Evolutionary conservation across 2,113 vertebrate genomes (phyloP).

Genomic region (Barbus barbus): DNA sequence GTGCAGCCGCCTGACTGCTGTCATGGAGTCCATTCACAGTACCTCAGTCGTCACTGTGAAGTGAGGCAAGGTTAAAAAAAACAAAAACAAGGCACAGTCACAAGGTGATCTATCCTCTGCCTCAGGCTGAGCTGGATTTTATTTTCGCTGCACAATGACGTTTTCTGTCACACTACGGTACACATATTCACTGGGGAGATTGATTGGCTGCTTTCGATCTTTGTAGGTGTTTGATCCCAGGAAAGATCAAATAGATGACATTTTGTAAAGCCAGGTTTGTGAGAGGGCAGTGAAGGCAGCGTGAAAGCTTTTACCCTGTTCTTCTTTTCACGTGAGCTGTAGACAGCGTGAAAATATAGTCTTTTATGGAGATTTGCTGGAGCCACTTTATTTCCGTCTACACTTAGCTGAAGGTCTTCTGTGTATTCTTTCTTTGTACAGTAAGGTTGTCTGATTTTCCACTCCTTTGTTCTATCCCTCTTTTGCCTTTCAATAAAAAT

Average conservation of each 20-base stretch:
- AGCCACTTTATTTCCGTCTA: constrained; percentile 31
- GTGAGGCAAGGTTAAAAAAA: constrained; percentile 56
- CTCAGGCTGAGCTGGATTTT: constrained; percentile 47
- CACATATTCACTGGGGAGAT: constrained; percentile 27
- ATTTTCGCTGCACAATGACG: constrained; percentile 55
- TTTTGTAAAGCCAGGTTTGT: constrained; percentile 41
- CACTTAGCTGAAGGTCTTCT: constrained; percentile 18
- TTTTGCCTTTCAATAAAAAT: constrained; percentile 66
- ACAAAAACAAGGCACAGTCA: neutral
- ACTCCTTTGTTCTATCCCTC: constrained; percentile 39
- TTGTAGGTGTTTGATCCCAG: constrained; percentile 50
- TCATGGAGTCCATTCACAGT: constrained; percentile 94
- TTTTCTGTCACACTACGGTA: constrained; percentile 11
- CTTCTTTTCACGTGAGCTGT: neutral
- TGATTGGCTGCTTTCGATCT: constrained; percentile 9
- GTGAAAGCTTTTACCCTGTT: neutral
- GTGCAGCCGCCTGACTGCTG: constrained; percentile 89
- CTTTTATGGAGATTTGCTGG: constrained; percentile 15
- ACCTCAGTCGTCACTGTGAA: constrained; percentile 82
- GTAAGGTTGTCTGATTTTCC: constrained; percentile 28
- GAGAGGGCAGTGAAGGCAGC: neutral
- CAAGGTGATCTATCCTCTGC: constrained; percentile 15
- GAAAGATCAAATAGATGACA: constrained; percentile 47
- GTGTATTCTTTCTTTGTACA: constrained; percentile 28
- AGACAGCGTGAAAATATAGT: constrained; percentile 37